A percentile compares a stretch with the other conserved stretches of the same genome.
phyloP scores from a whole-genome alignment of 2,888 invertebrate species.

The Leucoma salicis region DNA sequence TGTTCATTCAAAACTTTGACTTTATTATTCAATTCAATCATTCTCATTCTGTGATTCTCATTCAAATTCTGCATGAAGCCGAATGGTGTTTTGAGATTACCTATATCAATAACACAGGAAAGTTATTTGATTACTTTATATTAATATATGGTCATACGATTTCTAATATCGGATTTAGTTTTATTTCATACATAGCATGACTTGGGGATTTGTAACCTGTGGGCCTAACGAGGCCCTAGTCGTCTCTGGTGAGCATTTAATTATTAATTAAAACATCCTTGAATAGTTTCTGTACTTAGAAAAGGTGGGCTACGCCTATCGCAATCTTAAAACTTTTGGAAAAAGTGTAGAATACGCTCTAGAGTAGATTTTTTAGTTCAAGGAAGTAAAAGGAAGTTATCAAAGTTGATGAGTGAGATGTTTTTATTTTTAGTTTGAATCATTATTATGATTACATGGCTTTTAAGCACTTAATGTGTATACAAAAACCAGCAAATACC shows the following conservation, averaged over 20 bases:
- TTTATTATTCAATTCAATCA: too few species aligned
- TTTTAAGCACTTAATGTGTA: too few species aligned
- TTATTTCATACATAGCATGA: constrained; percentile 72
- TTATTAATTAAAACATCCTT: neutral
- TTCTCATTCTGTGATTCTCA: too few species aligned
- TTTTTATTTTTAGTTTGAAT: too few species aligned
- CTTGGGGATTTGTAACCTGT: constrained; percentile 96
- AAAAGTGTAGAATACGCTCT: too few species aligned
- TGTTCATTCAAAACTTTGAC: too few species aligned
- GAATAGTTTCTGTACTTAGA: neutral
- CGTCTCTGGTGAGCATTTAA: constrained; percentile 88
- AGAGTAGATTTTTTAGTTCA: too few species aligned
- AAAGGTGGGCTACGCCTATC: neutral
- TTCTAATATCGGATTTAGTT: constrained; percentile 24
- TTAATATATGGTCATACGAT: constrained; percentile 39
- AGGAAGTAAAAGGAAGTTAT: too few species aligned
- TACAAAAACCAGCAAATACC: too few species aligned
- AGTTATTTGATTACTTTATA: constrained; percentile 27
- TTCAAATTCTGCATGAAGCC: constrained; percentile 37
- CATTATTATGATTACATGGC: too few species aligned
- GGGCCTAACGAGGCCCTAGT: constrained; percentile 97
- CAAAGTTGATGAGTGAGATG: too few species aligned
- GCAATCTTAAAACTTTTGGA: too few species aligned
- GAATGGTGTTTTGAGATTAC: constrained; percentile 55
- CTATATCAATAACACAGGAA: constrained; percentile 37